Percentiles rank a stretch among this genome's conserved stretches.
phyloP scores from a whole-genome alignment of 35 echinoderm and acorn worm genomes.

The Anneissia japonica region DNA sequence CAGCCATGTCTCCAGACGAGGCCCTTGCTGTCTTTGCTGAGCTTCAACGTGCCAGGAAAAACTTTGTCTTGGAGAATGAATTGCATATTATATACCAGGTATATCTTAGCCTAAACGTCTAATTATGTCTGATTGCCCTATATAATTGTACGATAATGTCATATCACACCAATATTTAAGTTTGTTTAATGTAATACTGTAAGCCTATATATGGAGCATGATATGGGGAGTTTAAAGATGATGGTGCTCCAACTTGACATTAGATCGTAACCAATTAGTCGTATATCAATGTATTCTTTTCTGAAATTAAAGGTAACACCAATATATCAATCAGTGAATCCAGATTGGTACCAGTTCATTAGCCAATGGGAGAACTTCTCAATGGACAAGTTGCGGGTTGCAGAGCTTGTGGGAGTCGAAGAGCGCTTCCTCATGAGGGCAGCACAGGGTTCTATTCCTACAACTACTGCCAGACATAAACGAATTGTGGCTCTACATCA shows the following conservation, averaged over 20 bases:
- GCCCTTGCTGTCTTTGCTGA: conserved; percentile 82
- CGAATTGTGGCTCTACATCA: conserved; percentile 62
- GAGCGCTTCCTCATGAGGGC: conserved; percentile 81
- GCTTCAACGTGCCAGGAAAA: conserved; percentile 87
- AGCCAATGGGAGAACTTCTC: conserved; percentile 76
- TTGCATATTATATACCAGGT: conserved; percentile 91
- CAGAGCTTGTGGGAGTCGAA: conserved; percentile 86
- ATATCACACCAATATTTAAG: no score
- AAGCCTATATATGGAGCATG: not conserved
- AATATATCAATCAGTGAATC: conserved; percentile 81
- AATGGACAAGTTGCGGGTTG: conserved; percentile 67
- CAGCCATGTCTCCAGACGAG: conserved; percentile 85
- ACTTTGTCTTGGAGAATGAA: conserved; percentile 98
- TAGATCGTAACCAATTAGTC: not conserved
- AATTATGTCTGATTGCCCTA: no score
- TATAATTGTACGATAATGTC: no score
- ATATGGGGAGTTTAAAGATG: not conserved
- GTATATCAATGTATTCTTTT: not conserved
- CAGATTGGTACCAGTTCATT: conserved; percentile 94
- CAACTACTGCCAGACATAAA: conserved; percentile 48
- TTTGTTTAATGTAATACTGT: no score
- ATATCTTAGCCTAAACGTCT: no score
- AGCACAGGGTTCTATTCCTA: conserved; percentile 40
- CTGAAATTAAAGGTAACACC: conserved; percentile 64
- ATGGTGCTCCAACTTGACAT: not conserved